Evolutionary conservation across 2,113 vertebrate genomes (phyloP).

Genomic region (Prionailurus viverrinus): DNA sequence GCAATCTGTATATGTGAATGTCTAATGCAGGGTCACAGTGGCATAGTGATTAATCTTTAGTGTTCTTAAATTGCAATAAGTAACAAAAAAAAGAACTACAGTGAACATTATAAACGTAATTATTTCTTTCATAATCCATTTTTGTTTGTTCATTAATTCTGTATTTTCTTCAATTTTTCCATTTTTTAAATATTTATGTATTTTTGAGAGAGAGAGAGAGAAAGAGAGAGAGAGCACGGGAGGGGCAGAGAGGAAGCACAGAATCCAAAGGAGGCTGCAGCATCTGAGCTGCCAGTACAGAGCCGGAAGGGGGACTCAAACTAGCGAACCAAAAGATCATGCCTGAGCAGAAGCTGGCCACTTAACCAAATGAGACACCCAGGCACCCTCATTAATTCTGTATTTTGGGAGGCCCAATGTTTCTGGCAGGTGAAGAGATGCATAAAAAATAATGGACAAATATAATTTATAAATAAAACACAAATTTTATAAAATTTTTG

Average conservation of each 20-base stretch:
- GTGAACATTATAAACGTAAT: neutral
- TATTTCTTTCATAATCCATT: neutral
- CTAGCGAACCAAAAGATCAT: too few relatives aligned
- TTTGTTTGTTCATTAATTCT: neutral
- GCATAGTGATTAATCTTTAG: neutral
- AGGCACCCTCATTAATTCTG: neutral
- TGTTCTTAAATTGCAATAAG: neutral
- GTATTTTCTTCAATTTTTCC: neutral
- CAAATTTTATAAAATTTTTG: neutral
- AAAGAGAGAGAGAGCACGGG: too few relatives aligned
- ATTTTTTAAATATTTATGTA: too few relatives aligned
- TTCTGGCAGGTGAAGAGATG: fast-evolving
- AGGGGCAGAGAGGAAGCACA: too few relatives aligned
- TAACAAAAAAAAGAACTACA: neutral
- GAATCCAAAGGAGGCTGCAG: too few relatives aligned
- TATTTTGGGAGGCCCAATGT: neutral
- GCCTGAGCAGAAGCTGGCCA: too few relatives aligned
- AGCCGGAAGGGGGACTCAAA: too few relatives aligned
- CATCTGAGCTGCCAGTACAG: too few relatives aligned
- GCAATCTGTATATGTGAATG: neutral
- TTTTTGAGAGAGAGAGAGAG: too few relatives aligned
- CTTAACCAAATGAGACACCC: too few relatives aligned
- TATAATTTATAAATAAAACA: neutral
- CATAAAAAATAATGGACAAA: neutral
- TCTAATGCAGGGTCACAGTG: neutral